A percentile compares a stretch with the other conserved stretches of the same genome.
These are phyloP conservation scores for Liodrosophila aerea DNA, from an alignment of 2,888 invertebrate species.

Conservation along the genomic window DNA sequence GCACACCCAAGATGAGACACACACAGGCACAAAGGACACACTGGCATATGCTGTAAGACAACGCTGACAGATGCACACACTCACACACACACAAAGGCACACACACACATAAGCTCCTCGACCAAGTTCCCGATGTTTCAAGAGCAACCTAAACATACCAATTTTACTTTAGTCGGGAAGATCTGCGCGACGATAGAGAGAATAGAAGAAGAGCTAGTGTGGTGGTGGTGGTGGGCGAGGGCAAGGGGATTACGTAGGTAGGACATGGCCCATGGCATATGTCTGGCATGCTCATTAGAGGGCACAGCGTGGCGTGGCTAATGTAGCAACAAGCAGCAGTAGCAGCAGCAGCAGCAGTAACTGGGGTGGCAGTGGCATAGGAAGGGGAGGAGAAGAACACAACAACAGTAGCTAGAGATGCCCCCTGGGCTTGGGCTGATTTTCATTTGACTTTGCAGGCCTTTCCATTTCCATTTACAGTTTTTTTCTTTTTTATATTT, in stretches of 20 bases:
- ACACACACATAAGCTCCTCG: too few relatives aligned
- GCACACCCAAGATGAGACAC: conserved; percentile 4
- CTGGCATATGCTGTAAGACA: conserved; percentile 43
- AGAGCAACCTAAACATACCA: conserved; percentile 59
- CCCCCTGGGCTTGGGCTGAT: conserved; percentile 53
- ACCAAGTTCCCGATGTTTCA: conserved; percentile 37
- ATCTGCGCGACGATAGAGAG: conserved; percentile 51
- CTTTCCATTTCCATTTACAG: conserved; percentile 2
- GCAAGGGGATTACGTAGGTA: conserved; percentile 31
- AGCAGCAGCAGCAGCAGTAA: conserved; percentile 2
- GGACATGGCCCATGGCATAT: conserved; percentile 69
- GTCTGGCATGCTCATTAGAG: conserved; percentile 73
- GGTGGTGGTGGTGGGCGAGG: background rate
- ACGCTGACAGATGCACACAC: conserved; percentile 8
- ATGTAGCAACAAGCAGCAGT: conserved; percentile 64
- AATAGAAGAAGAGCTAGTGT: background rate
- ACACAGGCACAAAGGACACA: conserved; percentile 8
- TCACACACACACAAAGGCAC: background rate
- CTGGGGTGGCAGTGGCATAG: background rate
- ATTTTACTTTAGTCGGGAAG: conserved; percentile 52
- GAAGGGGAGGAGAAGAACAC: conserved; percentile 22
- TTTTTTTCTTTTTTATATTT: background rate
- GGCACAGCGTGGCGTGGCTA: conserved; percentile 76
- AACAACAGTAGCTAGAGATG: conserved; percentile 20
- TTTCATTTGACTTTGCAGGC: conserved; percentile 71